These are phyloP conservation scores for Tipula unca DNA, from an alignment of 2,888 invertebrate species.

Conservation along the genomic window DNA sequence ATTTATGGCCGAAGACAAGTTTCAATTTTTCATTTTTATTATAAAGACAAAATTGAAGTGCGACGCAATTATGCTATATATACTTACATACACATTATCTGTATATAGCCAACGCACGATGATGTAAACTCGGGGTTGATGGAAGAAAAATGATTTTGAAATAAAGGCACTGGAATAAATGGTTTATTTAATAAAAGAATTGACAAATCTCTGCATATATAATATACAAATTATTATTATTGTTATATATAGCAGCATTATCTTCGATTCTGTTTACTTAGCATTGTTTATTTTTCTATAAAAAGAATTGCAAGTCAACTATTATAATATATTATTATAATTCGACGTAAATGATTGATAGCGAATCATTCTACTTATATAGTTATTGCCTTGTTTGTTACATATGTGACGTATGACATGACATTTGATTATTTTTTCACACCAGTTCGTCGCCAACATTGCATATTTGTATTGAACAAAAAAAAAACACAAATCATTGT, in stretches of 20 bases:
- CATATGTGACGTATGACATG: background rate
- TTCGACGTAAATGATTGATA: background rate
- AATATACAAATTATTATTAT: background rate
- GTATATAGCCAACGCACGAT: background rate
- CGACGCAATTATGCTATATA: background rate
- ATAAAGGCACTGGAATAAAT: background rate
- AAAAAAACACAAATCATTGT: background rate
- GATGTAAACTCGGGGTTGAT: background rate
- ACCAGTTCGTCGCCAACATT: background rate
- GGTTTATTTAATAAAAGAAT: background rate
- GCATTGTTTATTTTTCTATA: background rate
- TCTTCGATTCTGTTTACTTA: no score
- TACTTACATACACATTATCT: no score
- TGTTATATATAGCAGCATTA: background rate
- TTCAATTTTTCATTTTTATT: background rate
- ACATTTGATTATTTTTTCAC: background rate
- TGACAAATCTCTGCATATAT: background rate
- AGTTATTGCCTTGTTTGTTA: background rate
- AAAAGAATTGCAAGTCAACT: background rate
- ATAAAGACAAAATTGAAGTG: background rate
- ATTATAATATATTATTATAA: background rate
- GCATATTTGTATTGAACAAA: no score
- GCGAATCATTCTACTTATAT: background rate
- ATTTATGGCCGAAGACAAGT: background rate
- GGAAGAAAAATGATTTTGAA: background rate